A percentile compares a stretch with the other conserved stretches of the same genome.
Evolutionary conservation across 92 coral and sea anemone species (phyloP).

Genomic region (Virgularia gustaviana): DNA sequence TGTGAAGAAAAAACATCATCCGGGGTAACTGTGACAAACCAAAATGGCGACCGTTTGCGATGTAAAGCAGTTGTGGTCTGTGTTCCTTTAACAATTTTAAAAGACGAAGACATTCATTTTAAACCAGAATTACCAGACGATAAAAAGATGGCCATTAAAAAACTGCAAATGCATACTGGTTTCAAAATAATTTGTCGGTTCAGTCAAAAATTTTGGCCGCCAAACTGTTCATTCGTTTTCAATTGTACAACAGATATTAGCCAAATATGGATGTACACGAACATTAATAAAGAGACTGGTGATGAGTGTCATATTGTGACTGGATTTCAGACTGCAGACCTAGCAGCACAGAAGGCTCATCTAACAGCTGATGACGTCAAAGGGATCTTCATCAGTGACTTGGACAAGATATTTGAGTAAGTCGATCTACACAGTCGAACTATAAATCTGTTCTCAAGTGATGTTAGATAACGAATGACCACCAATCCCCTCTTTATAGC

Average conservation of each 20-base stretch:
- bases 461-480: too few relatives aligned
- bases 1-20: too few relatives aligned
- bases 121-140: slow-evolving; percentile 61
- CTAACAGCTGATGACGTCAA: slow-evolving; percentile 63
- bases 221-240: slow-evolving; percentile 7
- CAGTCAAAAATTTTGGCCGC: slow-evolving; percentile 73
- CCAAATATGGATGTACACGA: slow-evolving; percentile 88
- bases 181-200: slow-evolving; percentile 85
- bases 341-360: slow-evolving; percentile 65
- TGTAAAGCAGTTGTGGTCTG: slow-evolving; percentile 64
- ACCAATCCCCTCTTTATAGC: too few relatives aligned
- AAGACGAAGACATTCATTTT: slow-evolving; percentile 76
- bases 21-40: slow-evolving; percentile 52
- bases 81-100: slow-evolving; percentile 81
- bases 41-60: slow-evolving; percentile 50
- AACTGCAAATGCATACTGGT: slow-evolving; percentile 71
- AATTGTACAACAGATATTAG: slow-evolving; percentile 39
- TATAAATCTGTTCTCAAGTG: too few relatives aligned
- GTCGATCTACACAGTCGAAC: slow-evolving; percentile 24
- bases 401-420: slow-evolving; percentile 86
- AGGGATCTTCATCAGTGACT: slow-evolving; percentile 60
- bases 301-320: slow-evolving; percentile 79
- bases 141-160: slow-evolving; percentile 68
- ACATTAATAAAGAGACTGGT: slow-evolving; percentile 53
- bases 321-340: slow-evolving; percentile 79